Evolutionary conservation across 23 tunicate species (phyloP).

Genomic region (Trididemnum clinides): DNA sequence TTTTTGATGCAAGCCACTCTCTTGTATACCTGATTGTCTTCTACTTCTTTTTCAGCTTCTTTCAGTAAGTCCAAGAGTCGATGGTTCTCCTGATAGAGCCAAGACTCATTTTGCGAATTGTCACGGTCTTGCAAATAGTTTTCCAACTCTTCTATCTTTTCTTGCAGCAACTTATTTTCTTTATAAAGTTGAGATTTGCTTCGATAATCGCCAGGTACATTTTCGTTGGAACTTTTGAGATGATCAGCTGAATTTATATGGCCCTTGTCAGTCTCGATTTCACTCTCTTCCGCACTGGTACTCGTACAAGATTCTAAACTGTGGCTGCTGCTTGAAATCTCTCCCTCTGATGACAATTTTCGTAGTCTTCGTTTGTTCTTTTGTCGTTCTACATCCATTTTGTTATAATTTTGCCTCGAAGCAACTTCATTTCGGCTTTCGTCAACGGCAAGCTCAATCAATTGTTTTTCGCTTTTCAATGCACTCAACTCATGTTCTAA

Average conservation of each 20-base stretch:
- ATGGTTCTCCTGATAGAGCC: constrained; percentile 30
- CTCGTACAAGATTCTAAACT: neutral
- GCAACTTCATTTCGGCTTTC: neutral
- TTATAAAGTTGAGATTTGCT: neutral
- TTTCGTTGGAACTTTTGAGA: neutral
- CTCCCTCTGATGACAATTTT: neutral
- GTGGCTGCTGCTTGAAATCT: neutral
- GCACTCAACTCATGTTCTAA: constrained; percentile 22
- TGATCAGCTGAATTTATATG: neutral
- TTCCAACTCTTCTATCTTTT: constrained; percentile 11
- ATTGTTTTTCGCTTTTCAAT: neutral
- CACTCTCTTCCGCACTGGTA: constrained; percentile 26
- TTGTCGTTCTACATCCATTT: neutral
- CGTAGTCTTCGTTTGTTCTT: neutral
- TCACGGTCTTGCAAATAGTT: neutral
- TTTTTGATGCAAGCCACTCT: constrained; percentile 36
- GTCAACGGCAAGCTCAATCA: neutral
- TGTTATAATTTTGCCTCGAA: neutral
- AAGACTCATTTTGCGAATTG: neutral
- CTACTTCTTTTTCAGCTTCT: constrained; percentile 29
- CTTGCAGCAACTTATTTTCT: constrained; percentile 15
- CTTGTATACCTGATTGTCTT: constrained; percentile 40
- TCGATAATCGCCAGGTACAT: neutral
- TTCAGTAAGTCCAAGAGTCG: constrained; percentile 25
- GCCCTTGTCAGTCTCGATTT: constrained; percentile 11